Evolutionary conservation across 2,797 vertebrate genomes (phyloP).

Genomic region (Remorina albescens): DNA sequence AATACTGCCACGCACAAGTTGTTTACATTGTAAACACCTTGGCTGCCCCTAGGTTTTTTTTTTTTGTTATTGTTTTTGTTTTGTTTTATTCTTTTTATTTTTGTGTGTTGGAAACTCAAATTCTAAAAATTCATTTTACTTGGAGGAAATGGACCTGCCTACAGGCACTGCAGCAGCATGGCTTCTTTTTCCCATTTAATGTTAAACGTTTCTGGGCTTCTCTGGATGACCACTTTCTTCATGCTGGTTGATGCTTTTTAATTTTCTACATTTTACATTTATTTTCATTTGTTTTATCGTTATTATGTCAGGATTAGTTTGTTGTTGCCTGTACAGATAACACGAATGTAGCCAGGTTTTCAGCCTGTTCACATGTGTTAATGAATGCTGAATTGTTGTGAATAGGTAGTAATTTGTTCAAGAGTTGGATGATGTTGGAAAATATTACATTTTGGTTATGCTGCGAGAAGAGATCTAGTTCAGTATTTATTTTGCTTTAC

Average conservation of each 20-base stretch:
- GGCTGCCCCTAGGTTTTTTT: too few relatives aligned
- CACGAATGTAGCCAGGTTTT: not conserved
- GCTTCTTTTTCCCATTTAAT: not conserved
- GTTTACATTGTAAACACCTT: not conserved
- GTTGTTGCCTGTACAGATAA: not conserved
- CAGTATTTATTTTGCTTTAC: not conserved
- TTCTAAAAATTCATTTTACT: not conserved
- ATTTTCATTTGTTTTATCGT: not conserved
- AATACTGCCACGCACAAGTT: not conserved
- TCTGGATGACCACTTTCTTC: not conserved
- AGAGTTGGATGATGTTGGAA: not conserved
- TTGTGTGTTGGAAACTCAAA: not conserved
- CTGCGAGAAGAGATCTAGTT: not conserved
- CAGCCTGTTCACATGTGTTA: not conserved
- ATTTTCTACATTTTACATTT: not conserved
- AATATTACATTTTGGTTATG: not conserved
- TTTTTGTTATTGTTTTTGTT: too few relatives aligned
- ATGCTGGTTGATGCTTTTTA: not conserved
- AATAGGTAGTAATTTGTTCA: not conserved
- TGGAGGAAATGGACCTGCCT: constrained; percentile 7
- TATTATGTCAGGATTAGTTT: not conserved
- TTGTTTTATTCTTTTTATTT: too few relatives aligned
- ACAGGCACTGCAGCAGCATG: not conserved
- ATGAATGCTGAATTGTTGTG: not conserved
- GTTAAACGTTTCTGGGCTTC: not conserved